phyloP scores from a whole-genome alignment of 2,888 invertebrate species.

The Ashinkailepas kermadecensis region DNA sequence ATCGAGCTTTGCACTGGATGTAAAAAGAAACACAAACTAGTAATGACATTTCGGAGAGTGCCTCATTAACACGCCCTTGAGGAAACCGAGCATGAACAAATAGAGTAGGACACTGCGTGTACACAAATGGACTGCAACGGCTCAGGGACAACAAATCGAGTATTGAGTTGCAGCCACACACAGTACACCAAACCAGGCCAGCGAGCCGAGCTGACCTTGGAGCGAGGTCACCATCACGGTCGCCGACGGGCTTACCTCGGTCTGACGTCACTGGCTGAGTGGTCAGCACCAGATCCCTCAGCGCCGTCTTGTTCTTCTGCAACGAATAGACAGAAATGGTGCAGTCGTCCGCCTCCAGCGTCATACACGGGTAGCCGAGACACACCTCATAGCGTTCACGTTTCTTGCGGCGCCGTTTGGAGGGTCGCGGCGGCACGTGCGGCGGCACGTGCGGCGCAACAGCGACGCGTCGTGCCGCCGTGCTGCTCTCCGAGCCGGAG shows the following conservation, averaged over 20 bases:
- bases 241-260: neutral
- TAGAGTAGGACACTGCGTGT: too few species aligned
- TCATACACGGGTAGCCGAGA: conserved; percentile 35
- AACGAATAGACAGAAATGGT: conserved; percentile 38
- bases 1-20: too few species aligned
- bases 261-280: neutral
- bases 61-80: too few species aligned
- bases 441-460: conserved; percentile 13
- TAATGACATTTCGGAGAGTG: too few species aligned
- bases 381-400: conserved; percentile 37
- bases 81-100: too few species aligned
- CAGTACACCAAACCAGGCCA: too few species aligned
- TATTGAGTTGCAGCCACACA: too few species aligned
- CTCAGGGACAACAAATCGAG: too few species aligned
- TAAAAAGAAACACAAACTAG: too few species aligned
- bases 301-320: conserved; percentile 15
- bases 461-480: neutral
- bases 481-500: conserved; percentile 21
- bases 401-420: conserved; percentile 17
- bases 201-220: too few species aligned
- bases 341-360: conserved; percentile 34
- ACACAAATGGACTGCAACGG: too few species aligned
- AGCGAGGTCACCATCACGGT: too few species aligned
- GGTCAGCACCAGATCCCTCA: neutral
- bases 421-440: neutral